Base-by-base conservation (phyloP, 2,888 invertebrate genomes). In the Amiota communis region DNA sequence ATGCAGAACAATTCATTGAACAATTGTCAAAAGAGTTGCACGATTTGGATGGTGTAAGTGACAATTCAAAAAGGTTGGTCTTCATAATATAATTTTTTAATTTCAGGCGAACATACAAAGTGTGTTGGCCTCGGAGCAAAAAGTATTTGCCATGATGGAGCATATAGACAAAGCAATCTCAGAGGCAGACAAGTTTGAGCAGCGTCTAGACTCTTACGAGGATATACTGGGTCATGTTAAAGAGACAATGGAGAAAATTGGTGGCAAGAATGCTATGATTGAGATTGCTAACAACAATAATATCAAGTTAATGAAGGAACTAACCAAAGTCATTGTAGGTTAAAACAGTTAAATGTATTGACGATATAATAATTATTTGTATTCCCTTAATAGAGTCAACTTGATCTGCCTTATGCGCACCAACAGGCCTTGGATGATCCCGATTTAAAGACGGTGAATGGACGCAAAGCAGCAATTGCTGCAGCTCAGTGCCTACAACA, bases 171-270 rank as follows among this genome's bases (percentile, higher is more conserved):
- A 92, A 73, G 96, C 96, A 0, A 93, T 96, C 78, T 90, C 91
- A 46, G 95, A 95, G 90, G 94, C 95, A 11, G 93, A 93, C 79
- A 91, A 91, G 76, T 92, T 96, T 64, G 96, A 96, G 88, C 90
- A 91, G 15, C 93, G 94, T 71, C 90, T 97, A 70, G 94, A 95
- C 85, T 91, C 92, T 15, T 97, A 97, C 87, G 96, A 97, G 87
- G 94, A 94, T 81, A 94, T 94, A 72, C 91, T 96, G 56, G 93
- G 96, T 85, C 95, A 95, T 88, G 96, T 97, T 2, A 92, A 95
- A 78, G 96, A 96, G 86, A 94, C 95, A 47, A 96, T 97, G 93
- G 95, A 96, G 82, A 94, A 96, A 85, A 97, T 97, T 91, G 96
- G 96, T 77, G 95, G 96, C 85, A 97, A 97, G 88, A 97, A 97